Evolutionary conservation across 2,113 vertebrate species (phyloP).

Genomic region (Loxodonta africana): DNA sequence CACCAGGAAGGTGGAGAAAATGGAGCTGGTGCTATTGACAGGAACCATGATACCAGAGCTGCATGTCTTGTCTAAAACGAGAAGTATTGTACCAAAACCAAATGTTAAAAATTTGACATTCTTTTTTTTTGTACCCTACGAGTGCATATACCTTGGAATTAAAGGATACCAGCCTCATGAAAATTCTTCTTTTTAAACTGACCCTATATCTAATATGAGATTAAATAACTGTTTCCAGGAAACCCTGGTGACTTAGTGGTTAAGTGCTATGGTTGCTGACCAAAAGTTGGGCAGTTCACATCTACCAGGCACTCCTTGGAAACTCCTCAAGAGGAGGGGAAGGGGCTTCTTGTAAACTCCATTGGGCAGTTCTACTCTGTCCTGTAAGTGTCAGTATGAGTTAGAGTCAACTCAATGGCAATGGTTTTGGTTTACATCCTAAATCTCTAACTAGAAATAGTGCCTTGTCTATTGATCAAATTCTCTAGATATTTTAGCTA

Average conservation of each 20-base stretch:
- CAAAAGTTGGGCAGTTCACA: no score
- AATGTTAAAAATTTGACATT: neutral
- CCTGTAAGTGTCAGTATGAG: no score
- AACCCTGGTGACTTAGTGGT: no score
- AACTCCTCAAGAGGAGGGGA: no score
- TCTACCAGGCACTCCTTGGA: no score
- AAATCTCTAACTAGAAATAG: neutral
- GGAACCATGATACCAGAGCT: neutral
- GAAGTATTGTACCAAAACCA: neutral
- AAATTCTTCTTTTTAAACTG: neutral
- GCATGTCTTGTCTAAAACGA: neutral
- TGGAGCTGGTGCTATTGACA: slow-evolving; percentile 41
- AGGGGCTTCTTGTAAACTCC: no score
- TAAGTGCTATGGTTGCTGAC: no score
- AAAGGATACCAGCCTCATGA: neutral
- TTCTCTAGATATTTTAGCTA: neutral
- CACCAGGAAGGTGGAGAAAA: neutral
- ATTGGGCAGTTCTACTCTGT: no score
- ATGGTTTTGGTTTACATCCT: no score
- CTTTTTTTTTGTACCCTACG: neutral
- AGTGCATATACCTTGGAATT: neutral
- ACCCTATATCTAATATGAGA: neutral
- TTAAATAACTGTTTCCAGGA: neutral
- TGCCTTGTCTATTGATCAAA: neutral
- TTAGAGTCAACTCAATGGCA: no score